A percentile compares a stretch with the other conserved stretches of the same genome.
Evolutionary conservation across 2,888 invertebrate species (phyloP).

Genomic region (Proisotoma minuta): DNA sequence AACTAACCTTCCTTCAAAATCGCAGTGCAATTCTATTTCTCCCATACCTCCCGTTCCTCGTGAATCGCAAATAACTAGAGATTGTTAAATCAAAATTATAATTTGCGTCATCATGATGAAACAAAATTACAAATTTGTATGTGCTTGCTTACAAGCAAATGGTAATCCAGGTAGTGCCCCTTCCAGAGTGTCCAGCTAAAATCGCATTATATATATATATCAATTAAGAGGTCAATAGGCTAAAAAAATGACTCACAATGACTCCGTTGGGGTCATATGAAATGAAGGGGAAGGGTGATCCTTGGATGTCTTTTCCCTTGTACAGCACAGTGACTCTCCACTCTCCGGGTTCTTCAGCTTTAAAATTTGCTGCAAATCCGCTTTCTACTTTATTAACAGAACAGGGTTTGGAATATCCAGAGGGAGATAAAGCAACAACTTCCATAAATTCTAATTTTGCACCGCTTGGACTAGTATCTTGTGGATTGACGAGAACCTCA

Average conservation of each 20-base stretch:
- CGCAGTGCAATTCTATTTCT: slow-evolving; percentile 81
- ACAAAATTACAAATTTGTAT: too few relatives aligned
- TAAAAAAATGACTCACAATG: slow-evolving; percentile 53
- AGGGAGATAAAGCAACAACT: slow-evolving; percentile 88
- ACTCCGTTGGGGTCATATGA: slow-evolving; percentile 92
- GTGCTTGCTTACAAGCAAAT: too few relatives aligned
- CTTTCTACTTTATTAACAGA: slow-evolving; percentile 77
- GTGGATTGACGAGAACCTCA: slow-evolving; percentile 71
- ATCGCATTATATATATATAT: not conserved
- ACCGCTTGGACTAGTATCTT: slow-evolving; percentile 50
- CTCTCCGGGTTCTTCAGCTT: slow-evolving; percentile 93
- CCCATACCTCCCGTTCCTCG: slow-evolving; percentile 77
- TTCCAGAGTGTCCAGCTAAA: slow-evolving; percentile 46
- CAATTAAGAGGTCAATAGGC: not conserved
- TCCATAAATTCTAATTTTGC: slow-evolving; percentile 71
- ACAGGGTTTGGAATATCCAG: slow-evolving; percentile 73
- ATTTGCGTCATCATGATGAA: too few relatives aligned
- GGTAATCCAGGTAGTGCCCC: slow-evolving; percentile 74
- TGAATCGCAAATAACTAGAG: slow-evolving; percentile 68
- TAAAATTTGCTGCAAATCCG: slow-evolving; percentile 91
- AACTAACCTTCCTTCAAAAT: slow-evolving; percentile 70
- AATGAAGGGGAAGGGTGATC: slow-evolving; percentile 93
- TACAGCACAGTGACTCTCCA: slow-evolving; percentile 96
- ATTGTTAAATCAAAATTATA: too few relatives aligned
- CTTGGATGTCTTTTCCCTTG: slow-evolving; percentile 90